Evolutionary conservation across 2,888 invertebrate genomes (phyloP).

Genomic region (Strigamia crassipes): DNA sequence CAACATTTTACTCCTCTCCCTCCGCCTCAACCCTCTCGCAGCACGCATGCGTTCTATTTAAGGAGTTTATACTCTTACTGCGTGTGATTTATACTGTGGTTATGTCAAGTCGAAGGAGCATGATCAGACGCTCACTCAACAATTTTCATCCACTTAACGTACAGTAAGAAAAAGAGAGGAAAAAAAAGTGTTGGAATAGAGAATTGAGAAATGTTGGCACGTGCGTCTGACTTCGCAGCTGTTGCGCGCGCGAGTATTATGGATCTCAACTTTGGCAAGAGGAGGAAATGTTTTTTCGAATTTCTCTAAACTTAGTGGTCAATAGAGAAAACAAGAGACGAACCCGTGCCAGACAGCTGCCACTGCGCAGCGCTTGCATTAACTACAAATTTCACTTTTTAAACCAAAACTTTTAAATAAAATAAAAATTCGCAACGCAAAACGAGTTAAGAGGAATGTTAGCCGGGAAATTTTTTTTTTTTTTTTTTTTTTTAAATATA

Average conservation of each 20-base stretch:
- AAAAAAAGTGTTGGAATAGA: not conserved
- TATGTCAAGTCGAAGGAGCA: not conserved
- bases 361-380: not conserved
- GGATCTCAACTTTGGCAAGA: conserved; percentile 4
- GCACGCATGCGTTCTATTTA: not conserved
- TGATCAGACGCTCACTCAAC: not conserved
- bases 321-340: conserved; percentile 10
- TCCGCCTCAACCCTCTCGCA: not conserved
- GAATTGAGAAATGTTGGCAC: conserved; percentile 10
- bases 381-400: conserved; percentile 4
- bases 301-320: not conserved
- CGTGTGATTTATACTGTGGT: not conserved
- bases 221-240: conserved; percentile 4
- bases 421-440: not conserved
- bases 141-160: not conserved
- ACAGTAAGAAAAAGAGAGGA: not conserved
- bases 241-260: conserved; percentile 10
- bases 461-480: not conserved
- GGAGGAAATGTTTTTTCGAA: not conserved
- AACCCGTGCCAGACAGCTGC: conserved; percentile 2
- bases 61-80: not conserved
- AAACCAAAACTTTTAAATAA: not conserved
- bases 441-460: not conserved
- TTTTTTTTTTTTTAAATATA: too few species aligned
- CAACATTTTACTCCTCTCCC: not conserved